Base-by-base conservation (phyloP, 1,140 invertebrate species). In the Pogonomyrmex californicus region DNA sequence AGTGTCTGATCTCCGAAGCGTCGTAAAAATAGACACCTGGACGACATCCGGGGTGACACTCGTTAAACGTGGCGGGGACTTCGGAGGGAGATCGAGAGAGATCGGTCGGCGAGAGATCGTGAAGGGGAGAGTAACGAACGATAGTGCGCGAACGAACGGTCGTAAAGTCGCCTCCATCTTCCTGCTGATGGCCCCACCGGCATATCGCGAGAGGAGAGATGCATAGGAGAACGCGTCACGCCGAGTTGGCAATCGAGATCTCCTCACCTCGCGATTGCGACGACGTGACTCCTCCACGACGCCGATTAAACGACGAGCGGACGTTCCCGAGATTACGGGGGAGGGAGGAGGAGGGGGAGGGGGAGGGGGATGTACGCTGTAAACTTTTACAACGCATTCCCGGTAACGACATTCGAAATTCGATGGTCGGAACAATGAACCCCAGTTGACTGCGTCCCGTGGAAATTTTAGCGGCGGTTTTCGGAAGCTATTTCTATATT, bases 11-110 rank as follows among this genome's bases (percentile, higher is more conserved):
- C 54, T 62, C 44, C 79, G 54, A 75, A 83, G 79, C 79, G 68
- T 83, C 86, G 81, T 85, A 85, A 87, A 87, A 87, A 87, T 81
- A 81, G 85, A 86, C 75, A 82, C 76, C 76, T 68, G 30, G 76
- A 86, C 63, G 30, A 86, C 51, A 81, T 51, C 62, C 71, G 38
- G 47, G 83, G 30, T 78, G 83, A 54, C 44, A 65, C 85, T 81
- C 85, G 85, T 86, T 86, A 86, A 86, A 81, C 63, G 82, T 47
- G 73, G 41, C n/a, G 6, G 49, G 54, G 54, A 78, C 47, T 56
- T 78, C 36, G 47, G 41, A 47, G 14, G 38, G 41, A 51, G 82
- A 63, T 63, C 33, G 10, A 14, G 38, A 12, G 5, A 33, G 58
- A 63, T 36, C 9, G 38, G 4, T 23, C 30, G 70, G 49, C 36